Percentiles rank a stretch among this genome's conserved stretches.
These are phyloP conservation scores for Augiades crinisus DNA, from an alignment of 2,888 invertebrate genomes.

Conservation along the genomic window DNA sequence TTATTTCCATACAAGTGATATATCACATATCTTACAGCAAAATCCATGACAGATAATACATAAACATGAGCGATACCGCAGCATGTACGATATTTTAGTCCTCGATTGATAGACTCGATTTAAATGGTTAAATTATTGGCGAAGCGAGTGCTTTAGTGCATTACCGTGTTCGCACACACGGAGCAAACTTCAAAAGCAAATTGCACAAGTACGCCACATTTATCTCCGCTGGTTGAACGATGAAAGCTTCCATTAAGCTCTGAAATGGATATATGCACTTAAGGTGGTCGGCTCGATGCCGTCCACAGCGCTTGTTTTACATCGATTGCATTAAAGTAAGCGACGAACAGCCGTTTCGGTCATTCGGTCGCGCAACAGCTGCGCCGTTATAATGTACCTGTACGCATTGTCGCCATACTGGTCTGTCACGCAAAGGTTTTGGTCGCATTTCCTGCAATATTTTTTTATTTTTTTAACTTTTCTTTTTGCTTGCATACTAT, in stretches of 20 bases:
- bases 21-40: not conserved
- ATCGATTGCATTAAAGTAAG: constrained; percentile 35
- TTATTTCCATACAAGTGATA: not conserved
- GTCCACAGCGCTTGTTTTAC: constrained; percentile 46
- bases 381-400: constrained; percentile 5
- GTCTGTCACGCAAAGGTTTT: not conserved
- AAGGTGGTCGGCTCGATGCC: constrained; percentile 49
- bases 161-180: constrained; percentile 53
- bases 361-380: constrained; percentile 11
- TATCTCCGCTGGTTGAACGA: constrained; percentile 59
- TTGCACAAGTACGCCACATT: constrained; percentile 64
- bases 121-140: constrained; percentile 57
- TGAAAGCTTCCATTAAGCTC: constrained; percentile 68
- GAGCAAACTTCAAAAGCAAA: constrained; percentile 67
- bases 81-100: constrained; percentile 44
- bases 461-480: constrained; percentile 32
- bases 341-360: constrained; percentile 12
- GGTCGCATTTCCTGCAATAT: not conserved
- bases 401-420: too few relatives aligned
- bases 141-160: constrained; percentile 55
- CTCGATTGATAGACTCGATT: constrained; percentile 52
- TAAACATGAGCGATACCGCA: constrained; percentile 11
- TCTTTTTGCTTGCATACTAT: constrained; percentile 34
- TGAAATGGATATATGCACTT: constrained; percentile 72
- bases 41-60: not conserved